Percentiles rank a stretch among this genome's conserved stretches.
phyloP scores from a whole-genome alignment of 2,797 vertebrate genomes.

The Cyclura pinguis region DNA sequence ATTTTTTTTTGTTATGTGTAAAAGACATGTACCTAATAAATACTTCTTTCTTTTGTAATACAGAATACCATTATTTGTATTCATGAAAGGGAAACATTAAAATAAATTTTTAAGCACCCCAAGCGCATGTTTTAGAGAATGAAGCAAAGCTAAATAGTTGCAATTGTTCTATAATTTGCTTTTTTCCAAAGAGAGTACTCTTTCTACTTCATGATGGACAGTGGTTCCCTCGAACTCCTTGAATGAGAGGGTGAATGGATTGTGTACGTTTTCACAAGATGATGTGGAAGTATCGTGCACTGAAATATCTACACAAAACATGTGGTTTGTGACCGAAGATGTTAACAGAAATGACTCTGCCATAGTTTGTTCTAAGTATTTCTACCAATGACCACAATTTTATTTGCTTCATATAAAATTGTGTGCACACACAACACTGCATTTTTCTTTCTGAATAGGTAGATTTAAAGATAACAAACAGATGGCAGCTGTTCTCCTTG shows the following conservation, averaged over 20 bases:
- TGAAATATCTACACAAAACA: constrained; percentile 29
- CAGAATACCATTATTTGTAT: constrained; percentile 73
- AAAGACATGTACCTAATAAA: constrained; percentile 62
- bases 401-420: not conserved
- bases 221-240: constrained; percentile 27
- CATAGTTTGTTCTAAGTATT: not conserved
- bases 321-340: not conserved
- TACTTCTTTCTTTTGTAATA: constrained; percentile 77
- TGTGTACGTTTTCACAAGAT: not conserved
- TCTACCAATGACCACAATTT: not conserved
- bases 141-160: not conserved
- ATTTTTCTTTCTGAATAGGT: not conserved
- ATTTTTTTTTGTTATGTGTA: constrained; percentile 74
- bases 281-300: not conserved
- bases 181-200: not conserved
- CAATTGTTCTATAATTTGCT: not conserved
- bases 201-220: not conserved
- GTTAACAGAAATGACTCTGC: not conserved
- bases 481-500: not conserved
- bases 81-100: constrained; percentile 79
- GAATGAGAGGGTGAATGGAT: no score
- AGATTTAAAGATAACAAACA: not conserved
- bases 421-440: no score
- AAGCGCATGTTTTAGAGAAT: constrained; percentile 49
- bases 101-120: constrained; percentile 79